Evolutionary conservation across 2,113 vertebrate genomes (phyloP), one percentile per base, ranked within the genome.

Genomic region (Etheostoma spectabile): DNA sequence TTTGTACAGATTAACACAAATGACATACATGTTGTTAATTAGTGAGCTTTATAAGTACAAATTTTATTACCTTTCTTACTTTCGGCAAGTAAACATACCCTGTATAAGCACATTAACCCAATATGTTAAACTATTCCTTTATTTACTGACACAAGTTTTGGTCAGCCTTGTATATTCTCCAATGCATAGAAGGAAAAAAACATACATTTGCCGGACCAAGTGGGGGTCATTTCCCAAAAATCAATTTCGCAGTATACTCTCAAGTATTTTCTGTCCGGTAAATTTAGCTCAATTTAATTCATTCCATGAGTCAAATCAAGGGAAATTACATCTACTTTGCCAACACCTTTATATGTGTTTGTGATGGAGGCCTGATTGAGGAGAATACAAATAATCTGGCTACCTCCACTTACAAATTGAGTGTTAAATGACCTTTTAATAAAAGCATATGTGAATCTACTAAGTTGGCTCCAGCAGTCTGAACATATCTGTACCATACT

Each of bases 401-500:
- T 66, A n/a, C 24, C 15, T 68, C 33, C 0, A 11, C 62, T 63
- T 71, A n/a, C 51, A 68, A 24, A 51, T 51, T 62, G 70, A 82
- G 70, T 87, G 73, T 81, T 27, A 76, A 83, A 77, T 49, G 74
- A 85, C 77, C 81, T 78, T 57, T 14, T 63, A 42, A 80, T 79
- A 59, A 87, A 89, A 86, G 53, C 86, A 74, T 83, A 82, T 67
- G 68, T 64, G 77, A 65, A 79, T 84, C 71, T 73, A 61, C 49
- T 24, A 65, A 79, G 56, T 86, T 86, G 67, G 67, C 82, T 85
- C 56, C 53, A 14, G 19, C 74, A 80, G 72, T 65, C 19, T 83
- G 14, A 22, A 69, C 16, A 22, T 73, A 0, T 79, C 75, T 27
- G 51, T 80, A 87, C 84, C 83, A 91, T 77, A 88, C 72, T 82